Conservation (phyloP, 2,888 invertebrate species). For the Adela reaumurella region DNA sequence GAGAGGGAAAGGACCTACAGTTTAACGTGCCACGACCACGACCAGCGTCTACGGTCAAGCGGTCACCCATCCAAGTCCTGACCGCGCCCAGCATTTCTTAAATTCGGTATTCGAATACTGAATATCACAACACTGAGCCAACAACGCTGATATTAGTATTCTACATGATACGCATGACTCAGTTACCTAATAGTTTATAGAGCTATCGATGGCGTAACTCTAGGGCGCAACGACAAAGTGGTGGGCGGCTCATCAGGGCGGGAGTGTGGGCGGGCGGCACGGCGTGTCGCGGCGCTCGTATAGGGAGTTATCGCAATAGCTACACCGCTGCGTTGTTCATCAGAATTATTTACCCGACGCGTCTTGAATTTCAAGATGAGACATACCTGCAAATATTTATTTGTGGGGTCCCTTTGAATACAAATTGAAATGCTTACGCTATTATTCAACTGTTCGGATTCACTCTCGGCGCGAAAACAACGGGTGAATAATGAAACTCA, state of each 20-base stretch:
- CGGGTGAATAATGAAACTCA: not conserved
- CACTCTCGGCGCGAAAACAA: not conserved
- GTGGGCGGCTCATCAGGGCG: not conserved
- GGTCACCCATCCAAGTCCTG: too few relatives aligned
- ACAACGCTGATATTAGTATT: too few relatives aligned
- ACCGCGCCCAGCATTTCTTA: too few relatives aligned
- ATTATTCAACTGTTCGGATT: not conserved
- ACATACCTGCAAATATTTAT: not conserved
- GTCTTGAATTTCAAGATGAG: not conserved
- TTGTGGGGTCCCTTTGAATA: not conserved
- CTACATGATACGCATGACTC: too few relatives aligned
- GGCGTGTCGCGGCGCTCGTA: not conserved
- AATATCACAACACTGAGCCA: too few relatives aligned
- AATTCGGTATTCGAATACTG: too few relatives aligned
- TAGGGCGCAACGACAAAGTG: too few relatives aligned
- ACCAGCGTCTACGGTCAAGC: too few relatives aligned
- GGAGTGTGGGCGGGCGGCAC: not conserved
- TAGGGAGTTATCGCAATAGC: not conserved
- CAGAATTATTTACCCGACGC: not conserved
- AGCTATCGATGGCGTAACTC: too few relatives aligned
- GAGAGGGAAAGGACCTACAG: too few relatives aligned
- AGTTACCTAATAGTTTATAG: too few relatives aligned
- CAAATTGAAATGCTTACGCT: not conserved
- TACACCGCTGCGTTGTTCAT: not conserved
- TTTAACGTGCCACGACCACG: too few relatives aligned